phyloP scores from a whole-genome alignment of 35 echinoderm and acorn worm species.

The Chiridota heheva region DNA sequence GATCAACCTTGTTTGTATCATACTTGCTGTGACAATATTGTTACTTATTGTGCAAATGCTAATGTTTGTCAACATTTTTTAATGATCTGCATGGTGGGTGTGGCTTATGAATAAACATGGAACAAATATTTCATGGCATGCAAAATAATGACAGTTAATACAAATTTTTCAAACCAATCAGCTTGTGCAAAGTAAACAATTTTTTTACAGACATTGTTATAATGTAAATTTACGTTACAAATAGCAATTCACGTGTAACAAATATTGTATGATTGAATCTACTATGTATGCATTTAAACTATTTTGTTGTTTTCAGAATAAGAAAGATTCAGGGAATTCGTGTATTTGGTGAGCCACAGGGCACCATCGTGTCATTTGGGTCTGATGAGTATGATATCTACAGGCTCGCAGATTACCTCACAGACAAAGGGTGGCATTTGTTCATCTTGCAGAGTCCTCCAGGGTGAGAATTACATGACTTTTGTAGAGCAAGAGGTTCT shows the following conservation, averaged over 20 bases:
- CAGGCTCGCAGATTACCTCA: constrained; percentile 54
- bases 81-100: no score
- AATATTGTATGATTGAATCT: neutral
- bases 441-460: constrained; percentile 66
- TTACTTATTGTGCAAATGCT: no score
- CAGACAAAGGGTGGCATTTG: constrained; percentile 78
- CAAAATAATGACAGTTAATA: no score
- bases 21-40: no score
- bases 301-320: constrained; percentile 40
- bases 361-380: constrained; percentile 66
- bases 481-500: neutral
- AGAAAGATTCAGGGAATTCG: constrained; percentile 54
- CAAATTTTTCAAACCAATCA: no score
- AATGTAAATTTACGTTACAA: neutral
- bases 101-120: no score
- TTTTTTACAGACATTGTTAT: no score
- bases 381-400: constrained; percentile 81
- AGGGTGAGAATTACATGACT: constrained; percentile 50
- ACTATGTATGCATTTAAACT: neutral
- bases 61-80: no score
- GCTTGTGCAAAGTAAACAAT: no score
- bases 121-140: no score
- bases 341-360: constrained; percentile 73
- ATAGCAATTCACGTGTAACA: neutral
- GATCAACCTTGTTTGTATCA: no score